A percentile compares a stretch with the other conserved stretches of the same genome.
These are phyloP conservation scores for Apeltes quadracus DNA, from an alignment of 2,113 vertebrate species.

Conservation along the genomic window DNA sequence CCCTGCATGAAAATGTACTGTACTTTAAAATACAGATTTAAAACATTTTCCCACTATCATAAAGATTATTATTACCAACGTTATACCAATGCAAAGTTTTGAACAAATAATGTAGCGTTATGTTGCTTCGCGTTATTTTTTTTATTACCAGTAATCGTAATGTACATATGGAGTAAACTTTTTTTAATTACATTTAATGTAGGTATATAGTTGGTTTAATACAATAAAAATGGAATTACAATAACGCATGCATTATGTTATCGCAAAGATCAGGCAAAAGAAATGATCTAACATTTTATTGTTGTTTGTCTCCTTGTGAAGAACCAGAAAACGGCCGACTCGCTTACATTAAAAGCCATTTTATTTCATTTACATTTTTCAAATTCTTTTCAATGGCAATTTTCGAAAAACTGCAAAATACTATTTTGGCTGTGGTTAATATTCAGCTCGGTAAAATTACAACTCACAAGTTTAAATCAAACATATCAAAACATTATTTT, in stretches of 20 bases:
- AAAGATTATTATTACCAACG: neutral
- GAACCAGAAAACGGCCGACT: neutral
- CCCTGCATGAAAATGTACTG: slow-evolving; percentile 21
- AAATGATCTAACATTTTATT: neutral
- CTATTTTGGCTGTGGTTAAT: neutral
- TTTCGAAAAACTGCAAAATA: neutral
- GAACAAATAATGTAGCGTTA: neutral
- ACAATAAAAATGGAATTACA: neutral
- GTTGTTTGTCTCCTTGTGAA: neutral
- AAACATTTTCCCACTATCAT: slow-evolving; percentile 23
- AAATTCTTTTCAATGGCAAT: neutral
- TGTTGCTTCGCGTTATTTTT: neutral
- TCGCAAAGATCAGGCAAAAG: neutral
- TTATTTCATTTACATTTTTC: slow-evolving; percentile 4
- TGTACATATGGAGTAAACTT: neutral
- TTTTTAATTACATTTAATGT: neutral
- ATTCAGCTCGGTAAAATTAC: neutral
- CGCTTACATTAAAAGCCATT: neutral
- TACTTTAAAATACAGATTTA: slow-evolving; percentile 30
- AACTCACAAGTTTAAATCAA: neutral
- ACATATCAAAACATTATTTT: neutral
- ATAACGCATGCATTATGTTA: neutral
- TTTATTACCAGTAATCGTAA: neutral
- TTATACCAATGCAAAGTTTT: neutral
- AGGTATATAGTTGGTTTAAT: neutral